Evolutionary conservation across 2,888 invertebrate species (phyloP), one percentile per base, ranked within the genome.

Genomic region (Sabatieria punctata): DNA sequence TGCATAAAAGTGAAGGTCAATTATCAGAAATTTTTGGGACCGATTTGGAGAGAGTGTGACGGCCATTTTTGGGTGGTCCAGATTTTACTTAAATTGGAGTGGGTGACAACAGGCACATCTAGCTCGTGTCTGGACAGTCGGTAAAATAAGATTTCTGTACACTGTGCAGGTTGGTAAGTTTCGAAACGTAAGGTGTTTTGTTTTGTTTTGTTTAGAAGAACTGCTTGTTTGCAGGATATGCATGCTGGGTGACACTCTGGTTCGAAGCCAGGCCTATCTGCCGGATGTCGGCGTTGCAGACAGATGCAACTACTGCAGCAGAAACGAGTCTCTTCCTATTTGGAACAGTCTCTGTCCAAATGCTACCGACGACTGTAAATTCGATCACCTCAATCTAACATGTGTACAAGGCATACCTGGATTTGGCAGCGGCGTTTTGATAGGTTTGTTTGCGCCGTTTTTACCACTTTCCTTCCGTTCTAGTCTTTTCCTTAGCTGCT

Each of bases 361-460:
- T 8, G 6, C 6, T 23, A 23, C 39, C 4, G 15, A 2, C 11
- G 11, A 6, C 3, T 18, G 22, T 24, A 41, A 8, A 6, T 37
- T 11, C 18, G 13, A 37, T n/a, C 15, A 15, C 15, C 15, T 18
- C 15, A 6, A 6, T 37, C 30, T 61, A 53, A 39, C 73, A 15
- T 69, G 78, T 47, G 75, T 81, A 18, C 77, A 78, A 54, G 95
- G 89, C 35, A 93, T 93, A 61, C 75, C 82, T 69, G 97, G 95
- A 36, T 73, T 95, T 51, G 75, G 83, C 38, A 89, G 88, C 58
- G 85, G 86, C 40, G 83, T 86, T 15, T 83, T 97, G 66, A 76
- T 82, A 60, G 81, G 85, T 73, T 75, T 77, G 71, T 51, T 39
- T 19, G n/a, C n/a, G n/a, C n/a, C n/a, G n/a, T n/a, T n/a, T n/a